Conservation (phyloP, 2,113 vertebrate species). For the Meleagris gallopavo region DNA sequence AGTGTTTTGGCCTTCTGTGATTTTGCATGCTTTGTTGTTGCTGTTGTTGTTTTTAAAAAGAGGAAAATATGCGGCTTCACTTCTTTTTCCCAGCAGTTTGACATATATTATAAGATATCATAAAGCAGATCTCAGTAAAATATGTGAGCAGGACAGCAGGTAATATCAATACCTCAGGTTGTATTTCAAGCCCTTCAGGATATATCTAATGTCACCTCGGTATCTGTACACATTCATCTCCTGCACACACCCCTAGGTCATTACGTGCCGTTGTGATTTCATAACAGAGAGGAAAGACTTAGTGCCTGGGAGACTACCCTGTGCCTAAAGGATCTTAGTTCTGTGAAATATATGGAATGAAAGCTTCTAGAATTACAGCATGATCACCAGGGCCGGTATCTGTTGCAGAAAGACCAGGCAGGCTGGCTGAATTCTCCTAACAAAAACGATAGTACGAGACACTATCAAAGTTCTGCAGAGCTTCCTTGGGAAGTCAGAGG, state of each 20-base stretch:
- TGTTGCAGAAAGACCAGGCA: background rate
- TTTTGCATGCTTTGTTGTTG: too few relatives aligned
- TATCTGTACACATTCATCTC: background rate
- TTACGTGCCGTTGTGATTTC: background rate
- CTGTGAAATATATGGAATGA: background rate
- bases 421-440: background rate
- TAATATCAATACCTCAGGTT: background rate
- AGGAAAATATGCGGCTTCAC: background rate
- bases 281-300: background rate
- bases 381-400: background rate
- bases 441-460: background rate
- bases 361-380: background rate
- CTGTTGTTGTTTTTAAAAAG: background rate
- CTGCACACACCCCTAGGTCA: background rate
- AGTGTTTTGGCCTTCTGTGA: background rate
- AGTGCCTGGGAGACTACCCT: background rate
- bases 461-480: background rate
- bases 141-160: background rate
- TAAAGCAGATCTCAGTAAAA: constrained; percentile 1
- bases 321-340: constrained; percentile 11
- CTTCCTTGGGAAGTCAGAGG: background rate
- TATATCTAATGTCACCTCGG: background rate
- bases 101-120: background rate
- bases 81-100: background rate
- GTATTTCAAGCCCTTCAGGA: background rate